A percentile compares a stretch with the other conserved stretches of the same genome.
phyloP scores from a whole-genome alignment of 2,797 vertebrate genomes.

The Sebastes wilsoni region DNA sequence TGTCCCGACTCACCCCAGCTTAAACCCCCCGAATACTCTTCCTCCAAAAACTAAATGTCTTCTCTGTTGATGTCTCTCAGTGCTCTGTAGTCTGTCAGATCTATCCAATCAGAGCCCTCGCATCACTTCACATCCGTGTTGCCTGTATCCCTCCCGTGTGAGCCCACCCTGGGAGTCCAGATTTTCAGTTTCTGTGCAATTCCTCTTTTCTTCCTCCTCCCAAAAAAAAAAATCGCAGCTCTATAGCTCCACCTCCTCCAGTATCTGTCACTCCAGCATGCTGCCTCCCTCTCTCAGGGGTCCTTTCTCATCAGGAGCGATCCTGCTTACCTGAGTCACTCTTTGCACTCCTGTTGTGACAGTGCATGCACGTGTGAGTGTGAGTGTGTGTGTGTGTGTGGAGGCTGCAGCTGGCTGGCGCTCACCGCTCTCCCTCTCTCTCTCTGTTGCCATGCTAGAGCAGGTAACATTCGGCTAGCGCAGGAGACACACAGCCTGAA shows the following conservation, averaged over 20 bases:
- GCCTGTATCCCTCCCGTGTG: conserved; percentile 45
- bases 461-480: conserved; percentile 78
- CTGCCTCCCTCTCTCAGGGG: conserved; percentile 39
- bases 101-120: conserved; percentile 59
- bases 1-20: conserved; percentile 18
- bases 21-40: conserved; percentile 44
- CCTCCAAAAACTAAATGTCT: conserved; percentile 62
- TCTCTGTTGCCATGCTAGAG: conserved; percentile 79
- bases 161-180: conserved; percentile 64
- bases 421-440: conserved; percentile 48
- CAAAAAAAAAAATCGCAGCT: conserved; percentile 23
- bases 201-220: conserved; percentile 34
- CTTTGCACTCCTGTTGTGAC: conserved; percentile 54
- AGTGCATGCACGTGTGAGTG: conserved; percentile 31
- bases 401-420: conserved; percentile 63
- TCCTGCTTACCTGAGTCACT: conserved; percentile 75
- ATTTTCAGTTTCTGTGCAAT: conserved; percentile 45
- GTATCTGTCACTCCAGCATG: conserved; percentile 30
- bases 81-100: conserved; percentile 44
- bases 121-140: conserved; percentile 55
- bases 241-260: conserved; percentile 66
- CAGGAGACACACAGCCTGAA: conserved; percentile 82
- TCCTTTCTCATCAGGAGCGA: conserved; percentile 59
- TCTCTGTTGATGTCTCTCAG: conserved; percentile 55
- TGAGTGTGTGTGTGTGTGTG: conserved; percentile 35